Evolutionary conservation across 1,140 invertebrate species (phyloP).

Genomic region (Magallana ariakensis): DNA sequence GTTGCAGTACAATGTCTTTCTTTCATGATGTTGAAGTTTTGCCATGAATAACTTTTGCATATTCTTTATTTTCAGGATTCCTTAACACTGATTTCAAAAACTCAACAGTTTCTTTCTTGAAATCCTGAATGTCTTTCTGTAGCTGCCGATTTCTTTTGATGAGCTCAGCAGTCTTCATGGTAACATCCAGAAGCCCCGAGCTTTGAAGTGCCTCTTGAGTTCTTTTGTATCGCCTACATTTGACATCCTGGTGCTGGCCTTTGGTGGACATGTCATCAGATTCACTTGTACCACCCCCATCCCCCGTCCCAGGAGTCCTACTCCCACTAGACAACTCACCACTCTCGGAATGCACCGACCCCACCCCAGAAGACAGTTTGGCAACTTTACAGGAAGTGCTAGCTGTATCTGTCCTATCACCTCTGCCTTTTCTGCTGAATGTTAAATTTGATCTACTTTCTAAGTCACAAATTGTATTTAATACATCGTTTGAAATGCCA

Average conservation of each 20-base stretch:
- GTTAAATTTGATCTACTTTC: conserved; percentile 32
- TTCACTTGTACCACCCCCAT: neutral
- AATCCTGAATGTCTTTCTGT: conserved; percentile 46
- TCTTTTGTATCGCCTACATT: conserved; percentile 50
- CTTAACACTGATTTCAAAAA: conserved; percentile 52
- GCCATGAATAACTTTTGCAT: neutral
- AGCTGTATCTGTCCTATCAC: neutral
- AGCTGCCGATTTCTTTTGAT: conserved; percentile 55
- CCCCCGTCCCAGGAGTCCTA: neutral
- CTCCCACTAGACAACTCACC: neutral
- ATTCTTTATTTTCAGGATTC: conserved; percentile 56
- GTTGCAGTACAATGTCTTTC: too few relatives aligned
- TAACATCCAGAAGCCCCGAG: conserved; percentile 56
- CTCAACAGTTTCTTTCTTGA: conserved; percentile 48
- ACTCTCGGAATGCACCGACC: neutral
- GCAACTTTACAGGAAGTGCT: neutral
- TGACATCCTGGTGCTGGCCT: neutral
- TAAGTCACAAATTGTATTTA: conserved; percentile 14
- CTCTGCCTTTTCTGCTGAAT: conserved; percentile 20
- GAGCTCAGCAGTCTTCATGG: conserved; percentile 57
- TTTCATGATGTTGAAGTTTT: neutral
- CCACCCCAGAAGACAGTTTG: neutral
- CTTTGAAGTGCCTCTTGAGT: conserved; percentile 54
- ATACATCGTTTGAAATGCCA: neutral
- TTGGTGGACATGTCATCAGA: conserved; percentile 6